Conservation (phyloP, 2,113 vertebrate genomes). For the Glareola pratincola region DNA sequence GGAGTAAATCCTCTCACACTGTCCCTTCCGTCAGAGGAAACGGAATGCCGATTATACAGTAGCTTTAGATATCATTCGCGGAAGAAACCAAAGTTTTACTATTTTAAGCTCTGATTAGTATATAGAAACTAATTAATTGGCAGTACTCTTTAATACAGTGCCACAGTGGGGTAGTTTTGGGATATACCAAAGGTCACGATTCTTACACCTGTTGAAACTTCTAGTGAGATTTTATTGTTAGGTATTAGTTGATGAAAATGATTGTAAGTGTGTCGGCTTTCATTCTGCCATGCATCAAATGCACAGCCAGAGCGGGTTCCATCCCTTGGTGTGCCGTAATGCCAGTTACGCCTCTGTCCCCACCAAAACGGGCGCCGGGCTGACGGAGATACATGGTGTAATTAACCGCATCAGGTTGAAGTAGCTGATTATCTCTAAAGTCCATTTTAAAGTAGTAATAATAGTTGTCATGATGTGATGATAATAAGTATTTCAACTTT, state of each 20-base stretch:
- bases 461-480: no score
- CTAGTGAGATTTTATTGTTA: background rate
- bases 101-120: accelerated
- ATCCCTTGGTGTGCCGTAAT: accelerated
- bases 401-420: background rate
- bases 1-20: accelerated
- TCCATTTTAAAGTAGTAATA: background rate
- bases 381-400: accelerated
- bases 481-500: no score
- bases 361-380: no score
- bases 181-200: background rate
- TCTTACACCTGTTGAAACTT: accelerated
- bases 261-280: accelerated
- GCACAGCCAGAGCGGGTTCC: no score
- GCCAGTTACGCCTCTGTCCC: background rate
- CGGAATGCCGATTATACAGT: accelerated
- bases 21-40: accelerated
- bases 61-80: accelerated
- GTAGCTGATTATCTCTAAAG: background rate
- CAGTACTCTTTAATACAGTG: no score
- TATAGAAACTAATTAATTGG: background rate
- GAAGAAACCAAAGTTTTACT: background rate
- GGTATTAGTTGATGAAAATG: background rate
- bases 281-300: accelerated
- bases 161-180: background rate